These are phyloP conservation scores for Linhomoeus sp. DNA, from an alignment of 2,888 invertebrate species.

Conservation along the genomic window DNA sequence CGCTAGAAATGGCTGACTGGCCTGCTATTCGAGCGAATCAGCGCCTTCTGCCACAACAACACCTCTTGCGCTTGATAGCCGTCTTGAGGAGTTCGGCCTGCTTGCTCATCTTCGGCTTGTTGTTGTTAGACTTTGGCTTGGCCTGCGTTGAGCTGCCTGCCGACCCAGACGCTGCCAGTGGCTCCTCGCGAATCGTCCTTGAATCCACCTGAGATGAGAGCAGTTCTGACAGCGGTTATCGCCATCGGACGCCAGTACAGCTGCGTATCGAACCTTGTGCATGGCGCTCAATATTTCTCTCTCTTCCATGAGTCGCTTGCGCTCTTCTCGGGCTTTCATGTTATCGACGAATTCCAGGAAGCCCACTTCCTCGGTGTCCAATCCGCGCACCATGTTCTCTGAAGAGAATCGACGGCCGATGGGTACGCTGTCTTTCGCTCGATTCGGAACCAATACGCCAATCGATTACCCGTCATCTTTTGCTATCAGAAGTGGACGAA, in stretches of 20 bases:
- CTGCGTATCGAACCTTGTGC: constrained; percentile 10
- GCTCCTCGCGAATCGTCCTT: too few relatives aligned
- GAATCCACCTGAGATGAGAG: too few relatives aligned
- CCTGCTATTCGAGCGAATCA: background rate
- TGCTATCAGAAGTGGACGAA: too few relatives aligned
- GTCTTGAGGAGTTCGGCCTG: constrained; percentile 10
- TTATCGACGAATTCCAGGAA: constrained; percentile 64
- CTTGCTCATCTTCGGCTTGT: constrained; percentile 7
- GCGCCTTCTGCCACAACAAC: background rate
- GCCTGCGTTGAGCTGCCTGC: background rate
- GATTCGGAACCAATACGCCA: too few relatives aligned
- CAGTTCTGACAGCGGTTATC: too few relatives aligned
- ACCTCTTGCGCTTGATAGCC: constrained; percentile 9
- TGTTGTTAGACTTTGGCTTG: too few relatives aligned
- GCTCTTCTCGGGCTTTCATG: constrained; percentile 11
- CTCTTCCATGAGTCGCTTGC: constrained; percentile 10
- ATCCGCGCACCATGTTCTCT: constrained; percentile 49
- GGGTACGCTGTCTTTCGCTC: too few relatives aligned
- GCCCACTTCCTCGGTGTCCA: constrained; percentile 87
- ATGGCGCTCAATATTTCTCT: constrained; percentile 12
- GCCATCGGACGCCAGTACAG: too few relatives aligned
- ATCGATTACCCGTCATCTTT: too few relatives aligned
- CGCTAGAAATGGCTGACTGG: too few relatives aligned
- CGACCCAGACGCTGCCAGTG: background rate
- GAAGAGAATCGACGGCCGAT: constrained; percentile 11